Evolutionary conservation across 2,888 invertebrate genomes (phyloP), one percentile per base, ranked within the genome.

Genomic region (Cinara cedri): DNA sequence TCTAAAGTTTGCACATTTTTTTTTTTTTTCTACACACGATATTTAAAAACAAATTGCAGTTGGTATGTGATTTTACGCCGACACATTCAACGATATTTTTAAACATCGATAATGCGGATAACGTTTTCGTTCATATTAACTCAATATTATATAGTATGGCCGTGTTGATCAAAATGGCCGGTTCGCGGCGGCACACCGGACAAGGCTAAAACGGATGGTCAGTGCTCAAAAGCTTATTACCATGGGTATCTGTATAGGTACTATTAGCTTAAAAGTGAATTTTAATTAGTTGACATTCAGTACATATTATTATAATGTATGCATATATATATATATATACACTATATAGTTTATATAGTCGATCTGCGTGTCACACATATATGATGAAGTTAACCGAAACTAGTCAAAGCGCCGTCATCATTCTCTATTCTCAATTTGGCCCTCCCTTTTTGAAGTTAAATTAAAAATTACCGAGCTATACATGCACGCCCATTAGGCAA

Each of bases 221-320:
- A n/a, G 55, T 42, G 55, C 21, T 44, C 16, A 51, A 70, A 54
- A 51, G 70, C 54, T 34, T 70, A 54, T 34, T 34, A 34, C 10
- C 9, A 10, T 16, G 2, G n/a, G n/a, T n/a, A n/a, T n/a, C n/a
- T 34, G 34, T 34, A 34, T 3, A 34, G 34, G 34, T 34, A 34
- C 6, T 4, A 42, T 57, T 71, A 71, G 16, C 71, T 44, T 71
- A 55, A 71, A 71, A 55, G 71, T 57, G 71, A 71, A 71, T 71
- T 71, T 71, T 57, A 71, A 55, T 71, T 71, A 55, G 44, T 55
- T 16, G 19, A 14, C 9, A 54, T 70, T 55, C 21, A 21, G 55
- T 44, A 26, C 1, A 68, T 19, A 11, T n/a, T 16, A n/a, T n/a
- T n/a, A n/a, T n/a, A 34, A 51, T 68, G 51, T 8, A 54, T 51